Evolutionary conservation across 2,113 vertebrate species (phyloP).

Genomic region (Cyprinus carpio): DNA sequence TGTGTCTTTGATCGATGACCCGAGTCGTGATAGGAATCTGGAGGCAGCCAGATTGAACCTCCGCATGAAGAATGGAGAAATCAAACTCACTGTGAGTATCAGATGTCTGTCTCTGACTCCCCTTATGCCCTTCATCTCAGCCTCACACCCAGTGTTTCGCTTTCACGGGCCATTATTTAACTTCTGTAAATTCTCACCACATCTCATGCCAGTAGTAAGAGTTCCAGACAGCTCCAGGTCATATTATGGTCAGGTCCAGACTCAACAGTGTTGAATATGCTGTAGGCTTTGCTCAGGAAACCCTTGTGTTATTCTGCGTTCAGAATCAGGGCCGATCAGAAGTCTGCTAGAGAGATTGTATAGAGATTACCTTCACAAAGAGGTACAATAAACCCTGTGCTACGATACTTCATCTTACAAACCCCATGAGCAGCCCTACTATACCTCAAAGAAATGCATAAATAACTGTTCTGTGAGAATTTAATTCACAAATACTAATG

Average conservation of each 20-base stretch:
- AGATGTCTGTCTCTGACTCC: background rate
- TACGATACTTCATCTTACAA: background rate
- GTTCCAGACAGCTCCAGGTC: background rate
- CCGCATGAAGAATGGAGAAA: conserved; percentile 76
- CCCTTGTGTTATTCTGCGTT: background rate
- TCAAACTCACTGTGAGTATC: conserved; percentile 79
- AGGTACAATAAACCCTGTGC: background rate
- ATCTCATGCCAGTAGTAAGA: conserved; percentile 3
- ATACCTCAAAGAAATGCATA: background rate
- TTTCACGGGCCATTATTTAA: background rate
- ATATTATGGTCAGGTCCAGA: background rate
- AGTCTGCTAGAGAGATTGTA: background rate
- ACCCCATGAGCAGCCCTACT: background rate
- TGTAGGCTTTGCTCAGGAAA: conserved; percentile 3
- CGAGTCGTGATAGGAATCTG: conserved; percentile 70
- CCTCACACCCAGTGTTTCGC: background rate
- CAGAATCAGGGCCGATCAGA: background rate
- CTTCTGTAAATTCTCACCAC: background rate
- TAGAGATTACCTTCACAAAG: background rate
- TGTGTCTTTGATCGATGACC: conserved; percentile 78
- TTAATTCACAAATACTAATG: background rate
- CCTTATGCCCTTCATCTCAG: background rate
- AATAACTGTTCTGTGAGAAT: background rate
- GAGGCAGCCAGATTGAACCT: conserved; percentile 74
- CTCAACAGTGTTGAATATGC: background rate